Evolutionary conservation across 2,888 invertebrate genomes (phyloP).

Genomic region (Anorthoa munda): DNA sequence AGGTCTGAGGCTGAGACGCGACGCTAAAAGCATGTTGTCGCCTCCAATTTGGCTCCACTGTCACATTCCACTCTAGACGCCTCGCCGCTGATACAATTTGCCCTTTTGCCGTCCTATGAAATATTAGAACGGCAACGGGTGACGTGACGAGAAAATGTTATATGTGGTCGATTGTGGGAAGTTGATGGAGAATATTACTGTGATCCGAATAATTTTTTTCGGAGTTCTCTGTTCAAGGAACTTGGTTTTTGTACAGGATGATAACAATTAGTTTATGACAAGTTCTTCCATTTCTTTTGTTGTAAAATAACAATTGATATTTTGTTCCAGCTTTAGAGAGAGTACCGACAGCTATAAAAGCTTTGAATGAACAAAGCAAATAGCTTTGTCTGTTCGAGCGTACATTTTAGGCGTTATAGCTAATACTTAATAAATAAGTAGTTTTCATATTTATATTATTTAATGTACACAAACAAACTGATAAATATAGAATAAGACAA

Average conservation of each 20-base stretch:
- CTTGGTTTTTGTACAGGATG: background rate
- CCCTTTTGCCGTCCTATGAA: slow-evolving; percentile 77
- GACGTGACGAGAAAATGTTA: slow-evolving; percentile 70
- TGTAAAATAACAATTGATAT: background rate
- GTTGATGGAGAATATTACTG: background rate
- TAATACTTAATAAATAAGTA: no score
- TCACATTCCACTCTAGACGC: slow-evolving; percentile 78
- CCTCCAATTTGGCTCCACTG: slow-evolving; percentile 84
- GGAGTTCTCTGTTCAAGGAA: background rate
- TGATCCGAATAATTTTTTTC: background rate
- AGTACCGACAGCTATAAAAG: background rate
- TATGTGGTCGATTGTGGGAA: slow-evolving; percentile 51
- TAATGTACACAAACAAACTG: no score
- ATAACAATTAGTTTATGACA: background rate
- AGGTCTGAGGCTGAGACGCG: slow-evolving; percentile 73
- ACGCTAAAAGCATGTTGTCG: slow-evolving; percentile 89
- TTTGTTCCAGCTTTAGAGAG: background rate
- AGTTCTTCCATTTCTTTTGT: no score
- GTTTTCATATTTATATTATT: no score
- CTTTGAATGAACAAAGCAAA: background rate
- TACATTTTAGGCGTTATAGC: no score
- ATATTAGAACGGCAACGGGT: slow-evolving; percentile 73
- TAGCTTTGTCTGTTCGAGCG: no score
- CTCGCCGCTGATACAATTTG: slow-evolving; percentile 82
- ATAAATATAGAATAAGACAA: no score